Evolutionary conservation across 2,888 invertebrate species (phyloP), one percentile per base, ranked within the genome.

Genomic region (Platyscelio sp.): DNA sequence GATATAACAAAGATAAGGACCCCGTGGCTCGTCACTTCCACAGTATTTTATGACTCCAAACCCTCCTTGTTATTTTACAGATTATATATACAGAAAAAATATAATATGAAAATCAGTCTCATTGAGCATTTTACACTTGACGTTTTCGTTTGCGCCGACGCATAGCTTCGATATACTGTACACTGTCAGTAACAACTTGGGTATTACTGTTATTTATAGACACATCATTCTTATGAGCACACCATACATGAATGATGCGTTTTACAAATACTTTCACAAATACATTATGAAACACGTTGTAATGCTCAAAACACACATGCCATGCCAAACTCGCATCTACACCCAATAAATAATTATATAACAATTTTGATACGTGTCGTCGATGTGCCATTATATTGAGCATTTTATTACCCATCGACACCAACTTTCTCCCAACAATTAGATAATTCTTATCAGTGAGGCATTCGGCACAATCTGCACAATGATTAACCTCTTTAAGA

Each of bases 11-110:
- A 49, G 49, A 49, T 49, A 49, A 49, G 49, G 18, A 49, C 49
- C 49, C 49, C 49, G 20, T 49, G 49, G 49, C 49, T 49, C 49
- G 49, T 49, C 49, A 49, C 49, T 49, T 49, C 49, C 49, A 49
- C 18, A 49, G 49, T 49, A 18, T 49, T 49, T 49, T 20, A 20
- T 20, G 49, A 49, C 49, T 49, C 49, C 49, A 49, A 49, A 49
- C 20, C 49, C 49, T 49, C 49, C 9, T 49, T 49, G 49, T 49
- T 49, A 20, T 49, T 33, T 33, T 33, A 33, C 33, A 33, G 9
- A 33, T 9, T 33, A 9, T 33, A 33, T 33, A 7, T 33, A 33
- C 33, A n/a, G 40, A 40, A 46, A 46, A 33, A 9, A 7, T 33
- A 33, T 33, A 7, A 33, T 33, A 33, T 33, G 6, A 33, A 5